Conservation (phyloP, 1,140 invertebrate species). For the Brachionus angularis region DNA sequence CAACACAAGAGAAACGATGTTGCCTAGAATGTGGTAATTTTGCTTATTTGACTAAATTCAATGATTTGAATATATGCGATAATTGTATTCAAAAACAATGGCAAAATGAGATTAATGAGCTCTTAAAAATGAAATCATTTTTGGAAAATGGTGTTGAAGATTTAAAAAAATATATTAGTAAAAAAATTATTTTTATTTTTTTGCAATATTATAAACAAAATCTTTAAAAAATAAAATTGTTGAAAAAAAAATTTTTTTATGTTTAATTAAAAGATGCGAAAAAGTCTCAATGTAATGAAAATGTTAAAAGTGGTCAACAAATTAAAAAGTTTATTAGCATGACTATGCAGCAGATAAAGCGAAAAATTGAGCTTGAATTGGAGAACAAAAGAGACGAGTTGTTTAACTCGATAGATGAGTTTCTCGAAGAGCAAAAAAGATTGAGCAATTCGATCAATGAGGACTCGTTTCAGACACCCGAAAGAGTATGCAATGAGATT, state of each 20-base stretch:
- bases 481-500: conserved; percentile 33
- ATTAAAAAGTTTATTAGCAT: conserved; percentile 40
- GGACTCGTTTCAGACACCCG: conserved; percentile 38
- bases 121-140: conserved; percentile 33
- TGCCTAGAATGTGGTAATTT: conserved; percentile 33
- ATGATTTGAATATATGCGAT: conserved; percentile 20
- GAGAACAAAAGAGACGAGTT: conserved; percentile 41
- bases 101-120: conserved; percentile 41
- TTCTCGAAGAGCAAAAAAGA: conserved; percentile 36
- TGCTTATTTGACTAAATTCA: conserved; percentile 28
- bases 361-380: conserved; percentile 28
- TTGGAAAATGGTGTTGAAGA: conserved; percentile 31
- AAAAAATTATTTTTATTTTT: neutral
- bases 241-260: neutral
- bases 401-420: conserved; percentile 28
- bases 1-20: conserved; percentile 24
- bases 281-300: conserved; percentile 34
- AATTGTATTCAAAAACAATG: conserved; percentile 33
- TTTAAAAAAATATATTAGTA: conserved; percentile 30
- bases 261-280: conserved; percentile 12
- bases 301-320: conserved; percentile 34
- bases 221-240: neutral
- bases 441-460: conserved; percentile 27
- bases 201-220: neutral
- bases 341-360: conserved; percentile 43